Evolutionary conservation across 2,888 invertebrate genomes (phyloP), one percentile per base, ranked within the genome.

Genomic region (Drosophila monieri): DNA sequence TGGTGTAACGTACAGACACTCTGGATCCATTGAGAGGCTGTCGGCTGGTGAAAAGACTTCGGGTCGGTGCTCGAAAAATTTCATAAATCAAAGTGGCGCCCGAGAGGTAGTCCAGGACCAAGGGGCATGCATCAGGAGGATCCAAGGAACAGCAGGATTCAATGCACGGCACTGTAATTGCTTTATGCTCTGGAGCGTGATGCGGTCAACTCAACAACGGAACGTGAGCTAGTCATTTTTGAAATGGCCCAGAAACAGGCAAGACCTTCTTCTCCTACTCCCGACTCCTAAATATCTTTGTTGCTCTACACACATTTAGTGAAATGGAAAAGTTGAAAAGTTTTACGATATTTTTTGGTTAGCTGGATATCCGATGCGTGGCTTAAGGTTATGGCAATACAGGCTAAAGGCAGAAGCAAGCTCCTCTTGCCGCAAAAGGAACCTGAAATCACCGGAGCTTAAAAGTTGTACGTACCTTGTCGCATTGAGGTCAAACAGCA

Each of bases 141-240:
- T 32, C 49, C 43, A 25, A 61, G 41, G 21, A 46, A 46, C 53
- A 44, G 32, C 52, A 32, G 67, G 66, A 80, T 79, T 80, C 85
- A 75, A 77, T 67, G 76, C 81, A 80, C 70, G 87, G 66, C 59
- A 58, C 70, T 61, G 85, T 85, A 81, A 81, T 81, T 81, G 81
- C 87, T 85, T 81, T 81, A 81, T 76, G 76, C 76, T 85, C 64
- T 85, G 74, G 67, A 80, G 76, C 81, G 87, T 81, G 87, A 76
- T 74, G 87, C 81, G 81, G 81, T 81, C 85, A 81, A 77, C 87
- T 81, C 85, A 81, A 77, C 87, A 85, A 64, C 72, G 85, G 76
- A 87, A 76, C 81, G 81, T 86, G 85, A 69, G 68, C 72, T 60
- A 80, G 57, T 70, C 78, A 78, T 80, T 81, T 65, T 76, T 80